phyloP scores from a whole-genome alignment of 2,797 vertebrate genomes.

The Premnoplex brunnescens region DNA sequence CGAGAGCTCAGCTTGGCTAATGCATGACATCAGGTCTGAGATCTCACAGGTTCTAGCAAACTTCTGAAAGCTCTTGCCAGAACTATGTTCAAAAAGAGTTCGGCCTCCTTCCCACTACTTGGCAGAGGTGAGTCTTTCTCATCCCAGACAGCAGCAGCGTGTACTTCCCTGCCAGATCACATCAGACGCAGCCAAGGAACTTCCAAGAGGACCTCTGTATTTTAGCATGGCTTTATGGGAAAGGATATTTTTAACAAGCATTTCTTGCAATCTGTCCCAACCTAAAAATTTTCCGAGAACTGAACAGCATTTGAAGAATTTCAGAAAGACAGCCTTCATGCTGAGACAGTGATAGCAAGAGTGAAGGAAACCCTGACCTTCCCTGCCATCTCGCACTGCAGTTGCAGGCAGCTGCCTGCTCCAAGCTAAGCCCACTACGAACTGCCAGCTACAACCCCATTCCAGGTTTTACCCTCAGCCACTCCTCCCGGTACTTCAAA shows the following conservation, averaged over 20 bases:
- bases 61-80: not conserved
- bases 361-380: not conserved
- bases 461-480: conserved; percentile 76
- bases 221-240: not conserved
- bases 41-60: not conserved
- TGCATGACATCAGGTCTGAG: not conserved
- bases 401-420: not conserved
- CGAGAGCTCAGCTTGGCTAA: not conserved
- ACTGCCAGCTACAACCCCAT: not conserved
- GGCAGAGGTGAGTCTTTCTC: not conserved
- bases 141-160: not conserved
- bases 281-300: not conserved
- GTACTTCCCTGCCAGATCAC: not conserved
- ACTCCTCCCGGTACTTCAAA: conserved; percentile 78
- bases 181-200: not conserved
- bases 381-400: not conserved
- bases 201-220: not conserved
- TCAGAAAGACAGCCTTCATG: not conserved
- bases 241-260: not conserved
- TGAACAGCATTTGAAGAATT: not conserved
- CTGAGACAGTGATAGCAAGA: not conserved
- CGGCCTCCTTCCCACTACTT: not conserved
- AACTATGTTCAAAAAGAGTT: not conserved
- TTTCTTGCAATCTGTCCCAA: not conserved
- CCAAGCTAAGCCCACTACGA: not conserved